Base-by-base conservation (phyloP, 2,888 invertebrate species). In the Euphydryas editha region DNA sequence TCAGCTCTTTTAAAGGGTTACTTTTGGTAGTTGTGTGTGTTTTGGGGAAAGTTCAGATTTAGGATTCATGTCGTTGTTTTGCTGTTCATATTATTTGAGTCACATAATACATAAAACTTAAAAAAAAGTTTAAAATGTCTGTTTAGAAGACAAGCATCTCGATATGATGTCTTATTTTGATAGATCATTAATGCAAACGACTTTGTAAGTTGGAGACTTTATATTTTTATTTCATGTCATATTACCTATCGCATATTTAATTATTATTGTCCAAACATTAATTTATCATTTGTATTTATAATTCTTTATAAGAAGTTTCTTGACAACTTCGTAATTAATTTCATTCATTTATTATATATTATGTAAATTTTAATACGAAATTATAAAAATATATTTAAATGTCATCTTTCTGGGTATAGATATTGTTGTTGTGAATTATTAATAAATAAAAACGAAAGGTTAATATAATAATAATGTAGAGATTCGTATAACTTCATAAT, bases 1-100 rank as follows among this genome's bases (percentile, higher is more conserved):
- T 74, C 71, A 76, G 74, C 70, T 72, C 51, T 49, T 60, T 61
- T 67, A 70, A 72, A 74, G 72, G 74, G 77, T 74, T 78, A 76
- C 81, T 75, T 73, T 68, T 58, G 63, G 61, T 65, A 15, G 69
- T 73, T 78, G 81, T 81, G 75, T 75, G 75, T 68, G 71, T 75
- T 78, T 80, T 76, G 80, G 86, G 87, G 87, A 88, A 88, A 87
- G 87, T 87, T 81, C 66, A 49, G 63, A 69, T 76, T 75, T 69
- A 17, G 63, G 62, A 79, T 78, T 78, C 76, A 73, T 66, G 63
- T 21, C 59, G 47, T 64, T 67, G 66, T 69, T 67, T 49, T n/a
- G n/a, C 42, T 63, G 57, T 51, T 11, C 10, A 10, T 36, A 17
- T 54, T 18, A 54, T 54, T 54, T 36, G 6, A 24, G 21, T 51